A percentile compares a stretch with the other conserved stretches of the same genome.
phyloP scores from a whole-genome alignment of 1,140 invertebrate species.

The Catajapyx aquilonaris region DNA sequence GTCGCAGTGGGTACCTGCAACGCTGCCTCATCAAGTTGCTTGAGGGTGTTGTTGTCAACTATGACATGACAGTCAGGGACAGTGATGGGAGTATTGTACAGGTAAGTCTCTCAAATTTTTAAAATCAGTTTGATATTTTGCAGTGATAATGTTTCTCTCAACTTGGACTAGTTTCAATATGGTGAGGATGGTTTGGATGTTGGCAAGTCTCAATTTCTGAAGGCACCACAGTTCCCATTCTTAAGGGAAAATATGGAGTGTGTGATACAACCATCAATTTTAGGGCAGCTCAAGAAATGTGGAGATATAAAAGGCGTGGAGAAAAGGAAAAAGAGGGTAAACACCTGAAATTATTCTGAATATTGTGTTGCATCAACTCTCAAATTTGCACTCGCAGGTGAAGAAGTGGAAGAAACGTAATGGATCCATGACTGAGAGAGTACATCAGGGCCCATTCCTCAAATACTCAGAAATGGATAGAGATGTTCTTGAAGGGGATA shows the following conservation, averaged over 20 bases:
- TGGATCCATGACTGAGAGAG: slow-evolving; percentile 22
- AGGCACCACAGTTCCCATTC: slow-evolving; percentile 54
- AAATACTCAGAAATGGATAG: slow-evolving; percentile 13
- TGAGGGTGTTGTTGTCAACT: slow-evolving; percentile 75
- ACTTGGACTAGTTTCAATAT: slow-evolving; percentile 48
- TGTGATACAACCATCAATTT: slow-evolving; percentile 25
- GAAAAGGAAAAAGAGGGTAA: slow-evolving; percentile 22
- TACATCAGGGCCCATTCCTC: slow-evolving; percentile 16
- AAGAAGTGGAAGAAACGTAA: slow-evolving; percentile 38
- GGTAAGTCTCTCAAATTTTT: slow-evolving; percentile 17
- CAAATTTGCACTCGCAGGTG: slow-evolving; percentile 18
- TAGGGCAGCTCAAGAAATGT: slow-evolving; percentile 32
- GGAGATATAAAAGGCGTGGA: slow-evolving; percentile 20
- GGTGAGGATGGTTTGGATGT: slow-evolving; percentile 96
- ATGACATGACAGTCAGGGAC: slow-evolving; percentile 89
- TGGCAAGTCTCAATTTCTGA: slow-evolving; percentile 63
- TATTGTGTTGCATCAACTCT: too few species aligned
- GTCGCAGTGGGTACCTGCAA: slow-evolving; percentile 92
- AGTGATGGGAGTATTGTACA: slow-evolving; percentile 87
- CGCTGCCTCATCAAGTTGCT: slow-evolving; percentile 95
- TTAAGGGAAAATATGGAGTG: slow-evolving; percentile 51
- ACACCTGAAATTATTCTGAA: not conserved
- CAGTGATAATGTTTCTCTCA: not conserved
- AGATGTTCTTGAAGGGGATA: slow-evolving; percentile 1
- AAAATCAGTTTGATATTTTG: not conserved